Evolutionary conservation across 2,888 invertebrate genomes (phyloP).

Genomic region (Brassicogethes aeneus): DNA sequence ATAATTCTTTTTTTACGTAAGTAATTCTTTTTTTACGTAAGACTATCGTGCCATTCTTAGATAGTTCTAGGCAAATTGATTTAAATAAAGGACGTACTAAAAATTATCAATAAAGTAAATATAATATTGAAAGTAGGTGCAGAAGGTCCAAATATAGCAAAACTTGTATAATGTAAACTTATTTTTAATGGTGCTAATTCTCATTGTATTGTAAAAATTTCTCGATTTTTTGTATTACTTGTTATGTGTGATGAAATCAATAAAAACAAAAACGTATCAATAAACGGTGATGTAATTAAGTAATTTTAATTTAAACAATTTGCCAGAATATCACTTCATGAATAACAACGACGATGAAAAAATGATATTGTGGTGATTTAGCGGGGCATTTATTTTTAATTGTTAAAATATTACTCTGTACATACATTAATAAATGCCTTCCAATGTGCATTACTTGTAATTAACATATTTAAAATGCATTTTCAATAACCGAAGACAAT

Average conservation of each 20-base stretch:
- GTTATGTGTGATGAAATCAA: constrained; percentile 40
- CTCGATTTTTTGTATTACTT: no score
- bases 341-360: no score
- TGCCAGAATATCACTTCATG: background rate
- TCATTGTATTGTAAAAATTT: no score
- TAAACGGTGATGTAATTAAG: constrained; percentile 39
- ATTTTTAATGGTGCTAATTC: no score
- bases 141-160: background rate
- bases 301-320: constrained; percentile 6
- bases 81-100: no score
- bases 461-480: constrained; percentile 40
- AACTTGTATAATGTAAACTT: no score
- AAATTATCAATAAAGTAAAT: no score
- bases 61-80: constrained; percentile 25
- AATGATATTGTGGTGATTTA: background rate
- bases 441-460: constrained; percentile 25
- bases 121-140: no score
- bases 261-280: constrained; percentile 42
- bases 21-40: no score
- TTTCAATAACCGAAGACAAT: constrained; percentile 44
- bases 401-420: constrained; percentile 2
- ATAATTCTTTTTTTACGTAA: no score
- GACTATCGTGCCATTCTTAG: constrained; percentile 37
- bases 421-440: constrained; percentile 24
- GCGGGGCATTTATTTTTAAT: background rate